Evolutionary conservation across 2,888 invertebrate genomes (phyloP).

Genomic region (Apamea epomidion): DNA sequence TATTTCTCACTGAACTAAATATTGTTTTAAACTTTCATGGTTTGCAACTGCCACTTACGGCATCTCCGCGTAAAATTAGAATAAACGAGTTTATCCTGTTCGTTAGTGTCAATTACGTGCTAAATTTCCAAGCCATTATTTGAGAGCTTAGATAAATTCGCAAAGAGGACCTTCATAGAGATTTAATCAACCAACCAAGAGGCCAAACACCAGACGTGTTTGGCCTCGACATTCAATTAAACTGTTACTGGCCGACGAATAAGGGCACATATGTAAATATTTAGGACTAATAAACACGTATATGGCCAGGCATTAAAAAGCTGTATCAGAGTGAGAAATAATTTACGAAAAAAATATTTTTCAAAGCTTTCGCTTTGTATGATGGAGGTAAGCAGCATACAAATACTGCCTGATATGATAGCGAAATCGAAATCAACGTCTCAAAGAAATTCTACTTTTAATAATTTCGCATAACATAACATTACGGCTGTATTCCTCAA

Average conservation of each 20-base stretch:
- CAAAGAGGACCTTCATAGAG: neutral
- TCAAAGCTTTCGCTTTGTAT: neutral
- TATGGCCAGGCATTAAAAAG: neutral
- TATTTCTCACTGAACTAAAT: neutral
- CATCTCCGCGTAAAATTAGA: neutral
- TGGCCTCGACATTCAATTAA: conserved; percentile 25
- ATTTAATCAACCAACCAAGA: conserved; percentile 10
- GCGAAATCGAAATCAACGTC: neutral
- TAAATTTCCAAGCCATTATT: neutral
- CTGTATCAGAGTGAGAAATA: neutral
- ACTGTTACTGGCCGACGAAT: conserved; percentile 11
- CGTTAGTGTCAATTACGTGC: neutral
- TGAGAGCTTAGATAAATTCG: conserved; percentile 3
- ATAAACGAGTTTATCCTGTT: neutral
- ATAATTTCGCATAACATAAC: neutral
- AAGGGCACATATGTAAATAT: conserved; percentile 29
- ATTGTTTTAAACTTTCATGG: neutral
- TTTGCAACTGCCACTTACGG: neutral
- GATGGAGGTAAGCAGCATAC: neutral
- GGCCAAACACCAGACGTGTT: too few species aligned
- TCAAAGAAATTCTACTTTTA: neutral
- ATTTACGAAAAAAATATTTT: neutral
- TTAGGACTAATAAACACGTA: neutral
- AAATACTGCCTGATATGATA: neutral
- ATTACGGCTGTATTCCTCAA: neutral